Evolutionary conservation across 2,113 vertebrate genomes (phyloP).

Genomic region (Sialia sialis): DNA sequence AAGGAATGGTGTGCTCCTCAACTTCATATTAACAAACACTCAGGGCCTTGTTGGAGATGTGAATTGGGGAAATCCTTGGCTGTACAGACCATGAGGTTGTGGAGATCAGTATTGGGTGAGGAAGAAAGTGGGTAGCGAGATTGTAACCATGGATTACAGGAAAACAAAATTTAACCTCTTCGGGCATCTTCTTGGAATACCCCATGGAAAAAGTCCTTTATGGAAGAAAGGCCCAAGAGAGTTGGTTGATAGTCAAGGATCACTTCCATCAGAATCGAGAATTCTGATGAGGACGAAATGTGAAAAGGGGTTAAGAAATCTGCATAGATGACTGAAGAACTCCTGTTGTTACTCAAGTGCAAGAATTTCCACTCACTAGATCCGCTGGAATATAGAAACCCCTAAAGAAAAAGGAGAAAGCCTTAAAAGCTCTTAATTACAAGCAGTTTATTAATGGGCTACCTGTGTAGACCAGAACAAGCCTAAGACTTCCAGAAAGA

Average conservation of each 20-base stretch:
- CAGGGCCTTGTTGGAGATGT: neutral
- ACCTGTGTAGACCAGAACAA: neutral
- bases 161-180: neutral
- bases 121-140: accelerated
- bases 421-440: neutral
- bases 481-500: neutral
- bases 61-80: neutral
- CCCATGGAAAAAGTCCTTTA: neutral
- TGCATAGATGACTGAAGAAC: neutral
- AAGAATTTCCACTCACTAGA: neutral
- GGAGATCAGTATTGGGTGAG: neutral
- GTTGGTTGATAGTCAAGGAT: neutral
- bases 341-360: neutral
- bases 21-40: neutral
- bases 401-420: neutral
- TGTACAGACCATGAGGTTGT: neutral
- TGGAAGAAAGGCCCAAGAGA: neutral
- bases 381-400: neutral
- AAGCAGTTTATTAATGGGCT: neutral
- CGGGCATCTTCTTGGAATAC: neutral
- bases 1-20: neutral
- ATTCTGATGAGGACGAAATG: neutral
- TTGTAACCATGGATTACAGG: neutral
- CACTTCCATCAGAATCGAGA: neutral
- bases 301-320: neutral